Conservation (phyloP, 1,140 invertebrate species). For the Drosophila varians region DNA sequence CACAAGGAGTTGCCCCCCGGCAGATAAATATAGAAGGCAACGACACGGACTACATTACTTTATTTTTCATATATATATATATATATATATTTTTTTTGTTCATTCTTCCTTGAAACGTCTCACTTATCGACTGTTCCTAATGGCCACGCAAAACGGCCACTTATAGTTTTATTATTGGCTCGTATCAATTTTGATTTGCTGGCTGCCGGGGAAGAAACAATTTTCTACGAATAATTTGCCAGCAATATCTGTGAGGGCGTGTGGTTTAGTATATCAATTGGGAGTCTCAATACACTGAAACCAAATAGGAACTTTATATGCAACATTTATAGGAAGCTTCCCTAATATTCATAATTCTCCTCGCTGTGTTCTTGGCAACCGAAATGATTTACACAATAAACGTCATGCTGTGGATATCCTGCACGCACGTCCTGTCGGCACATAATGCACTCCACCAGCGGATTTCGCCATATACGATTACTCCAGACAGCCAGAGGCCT, state of each 20-base stretch:
- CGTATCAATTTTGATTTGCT: conserved; percentile 72
- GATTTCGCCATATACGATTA: conserved; percentile 3
- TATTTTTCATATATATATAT: conserved; percentile 1
- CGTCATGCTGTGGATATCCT: conserved; percentile 40
- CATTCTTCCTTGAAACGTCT: conserved; percentile 1
- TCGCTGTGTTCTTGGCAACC: neutral
- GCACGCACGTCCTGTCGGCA: conserved; percentile 46
- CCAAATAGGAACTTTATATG: too few species aligned
- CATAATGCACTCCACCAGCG: conserved; percentile 48
- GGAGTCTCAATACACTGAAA: neutral
- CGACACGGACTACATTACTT: conserved; percentile 9
- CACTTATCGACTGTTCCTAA: conserved; percentile 62
- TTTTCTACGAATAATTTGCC: conserved; percentile 58
- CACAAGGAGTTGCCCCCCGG: conserved; percentile 33
- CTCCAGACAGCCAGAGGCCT: conserved; percentile 30
- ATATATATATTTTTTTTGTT: neutral
- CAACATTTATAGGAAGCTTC: too few species aligned
- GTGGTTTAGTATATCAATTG: conserved; percentile 29
- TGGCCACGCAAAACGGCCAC: conserved; percentile 69
- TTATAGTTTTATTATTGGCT: conserved; percentile 73
- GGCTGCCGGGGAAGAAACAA: conserved; percentile 55
- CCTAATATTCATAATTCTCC: too few species aligned
- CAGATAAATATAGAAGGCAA: conserved; percentile 44
- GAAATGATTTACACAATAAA: conserved; percentile 57
- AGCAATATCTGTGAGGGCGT: conserved; percentile 45